Evolutionary conservation across 2,113 vertebrate genomes (phyloP), one percentile per base, ranked within the genome.

Genomic region (Tychaedon coryphoeus): DNA sequence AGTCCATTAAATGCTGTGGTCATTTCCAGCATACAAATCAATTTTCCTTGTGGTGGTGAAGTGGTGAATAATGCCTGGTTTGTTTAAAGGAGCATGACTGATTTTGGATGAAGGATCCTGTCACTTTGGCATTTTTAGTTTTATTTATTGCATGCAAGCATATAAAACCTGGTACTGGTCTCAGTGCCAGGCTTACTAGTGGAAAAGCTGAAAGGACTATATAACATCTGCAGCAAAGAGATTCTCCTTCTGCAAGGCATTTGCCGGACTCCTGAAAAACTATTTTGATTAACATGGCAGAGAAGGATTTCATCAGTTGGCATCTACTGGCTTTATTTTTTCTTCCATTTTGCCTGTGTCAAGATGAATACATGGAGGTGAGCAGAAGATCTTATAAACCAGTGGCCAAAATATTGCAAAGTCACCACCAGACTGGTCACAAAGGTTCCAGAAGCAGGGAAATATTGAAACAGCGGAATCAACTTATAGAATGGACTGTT

Each of bases 311-410:
- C 96, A 48, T 95, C 96, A 92, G 28, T 90, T 98, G 98, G 98
- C 97, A 97, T 95, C 97, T 98, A 83, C 97, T 98, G 97, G 96
- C 97, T 97, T 96, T 98, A 90, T 85, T 98, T 96, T 97, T 97
- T 92, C 97, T 98, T 95, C 98, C 97, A 76, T 98, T 98, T 98
- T 98, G 98, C 98, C 97, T 98, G 97, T 97, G 98, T 97, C 98
- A 98, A 98, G 98, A 98, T 60, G 98, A 98, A 97, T 97, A 98
- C 96, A 97, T 98, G 98, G 98, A 98, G 98, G 98, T 98, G 98
- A 98, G 98, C 98, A 95, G 98, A 98, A 98, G 98, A 98, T 88
- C 97, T 98, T 98, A 97, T 97, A 98, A 97, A 73, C 98, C 97
- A 75, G 98, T 98, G 98, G 98, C 98, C 34, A 98, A 97, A 97